Evolutionary conservation across 2,113 vertebrate genomes (phyloP), one percentile per base, ranked within the genome.

Genomic region (Lagopus leucura): DNA sequence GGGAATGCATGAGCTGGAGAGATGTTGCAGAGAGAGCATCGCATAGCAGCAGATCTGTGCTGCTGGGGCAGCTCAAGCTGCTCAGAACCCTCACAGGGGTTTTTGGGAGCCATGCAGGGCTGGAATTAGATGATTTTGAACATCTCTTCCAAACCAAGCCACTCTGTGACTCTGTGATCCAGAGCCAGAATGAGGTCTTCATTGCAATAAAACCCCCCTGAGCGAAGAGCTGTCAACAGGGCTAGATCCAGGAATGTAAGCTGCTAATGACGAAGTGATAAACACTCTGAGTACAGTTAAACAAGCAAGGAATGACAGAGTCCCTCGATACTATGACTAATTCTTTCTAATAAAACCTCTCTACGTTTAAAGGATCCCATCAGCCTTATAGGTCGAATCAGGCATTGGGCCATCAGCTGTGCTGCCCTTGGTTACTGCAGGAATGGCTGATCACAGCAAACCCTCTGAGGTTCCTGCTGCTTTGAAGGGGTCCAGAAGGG

Each of bases 381-480:
- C 60, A 40, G 60, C 42, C 28, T 55, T 38, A 34, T 1, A 47
- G 42, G n/a, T 40, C 40, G 48, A 25, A 13, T 22, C 58, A 89
- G 43, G 54, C 42, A 27, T 1, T 40, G 30, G n/a, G 45, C 12
- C 75, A 84, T 90, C 80, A 72, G 48, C 57, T 22, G 82, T 60
- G 79, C 18, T 47, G 57, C 19, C 94, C 66, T 81, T 66, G 76
- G 34, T 69, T 91, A 82, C 48, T 58, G 42, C 71, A 57, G 69
- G 72, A 74, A 40, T 20, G 74, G 89, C 95, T 90, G 91, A 73
- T 69, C 73, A 81, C 9, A 57, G 73, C 40, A 82, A 72, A 52
- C 52, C 91, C 92, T 81, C 36, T 16, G 89, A 72, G 78, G 38
- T 81, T 96, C 22, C 66, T 45, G 57, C 57, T 77, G 77, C 86